Percentiles rank a stretch among this genome's conserved stretches.
These are phyloP conservation scores for Circaetus gallicus DNA, from an alignment of 2,113 vertebrate genomes.

Conservation along the genomic window DNA sequence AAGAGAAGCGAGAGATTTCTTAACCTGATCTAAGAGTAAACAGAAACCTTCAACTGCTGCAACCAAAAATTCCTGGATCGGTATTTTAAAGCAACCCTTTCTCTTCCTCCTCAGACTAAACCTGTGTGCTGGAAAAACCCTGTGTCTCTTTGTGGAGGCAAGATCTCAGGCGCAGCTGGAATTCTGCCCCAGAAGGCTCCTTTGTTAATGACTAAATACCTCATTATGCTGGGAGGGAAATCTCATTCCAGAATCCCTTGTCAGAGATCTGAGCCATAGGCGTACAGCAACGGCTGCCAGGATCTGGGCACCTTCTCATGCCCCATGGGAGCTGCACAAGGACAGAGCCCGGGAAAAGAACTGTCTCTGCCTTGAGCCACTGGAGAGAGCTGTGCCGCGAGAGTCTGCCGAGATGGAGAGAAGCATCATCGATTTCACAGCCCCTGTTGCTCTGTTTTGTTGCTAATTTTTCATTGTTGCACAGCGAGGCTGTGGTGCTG, in stretches of 20 bases:
- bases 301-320: slow-evolving; percentile 16
- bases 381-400: background rate
- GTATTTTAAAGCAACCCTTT: slow-evolving; percentile 2
- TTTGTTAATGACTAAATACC: slow-evolving; percentile 22
- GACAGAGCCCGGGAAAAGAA: background rate
- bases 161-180: slow-evolving; percentile 14
- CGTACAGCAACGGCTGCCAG: background rate
- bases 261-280: slow-evolving; percentile 3
- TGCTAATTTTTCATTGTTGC: background rate
- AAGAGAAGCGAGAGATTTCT: background rate
- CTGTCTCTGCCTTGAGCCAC: background rate
- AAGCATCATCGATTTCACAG: background rate
- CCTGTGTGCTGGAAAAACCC: background rate
- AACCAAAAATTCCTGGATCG: background rate
- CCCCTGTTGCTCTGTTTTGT: background rate
- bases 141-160: background rate
- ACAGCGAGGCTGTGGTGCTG: background rate
- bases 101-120: background rate
- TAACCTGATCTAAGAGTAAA: background rate
- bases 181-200: slow-evolving; percentile 31
- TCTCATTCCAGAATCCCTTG: background rate
- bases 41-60: background rate
- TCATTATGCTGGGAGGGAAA: background rate
- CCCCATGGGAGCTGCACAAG: background rate
- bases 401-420: background rate